These are phyloP conservation scores for Macrosteles quadrilineatus DNA, from an alignment of 1,140 invertebrate species.

Conservation along the genomic window DNA sequence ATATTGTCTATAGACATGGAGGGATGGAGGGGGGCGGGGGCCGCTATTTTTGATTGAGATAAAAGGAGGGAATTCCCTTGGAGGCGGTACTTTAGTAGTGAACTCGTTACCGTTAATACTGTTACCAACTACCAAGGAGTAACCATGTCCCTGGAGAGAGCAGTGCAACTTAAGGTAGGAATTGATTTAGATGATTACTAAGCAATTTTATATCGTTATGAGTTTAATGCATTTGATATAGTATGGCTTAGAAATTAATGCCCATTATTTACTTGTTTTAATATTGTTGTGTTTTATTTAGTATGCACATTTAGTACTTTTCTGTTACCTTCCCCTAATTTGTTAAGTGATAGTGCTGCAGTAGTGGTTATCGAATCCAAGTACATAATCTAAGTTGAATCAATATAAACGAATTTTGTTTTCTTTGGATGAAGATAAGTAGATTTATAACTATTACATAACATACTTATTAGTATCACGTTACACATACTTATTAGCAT, in stretches of 20 bases:
- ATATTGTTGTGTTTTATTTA: neutral
- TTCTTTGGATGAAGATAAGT: no score
- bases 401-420: no score
- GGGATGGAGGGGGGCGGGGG: neutral
- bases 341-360: neutral
- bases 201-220: neutral
- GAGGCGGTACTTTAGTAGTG: neutral
- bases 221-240: neutral
- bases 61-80: neutral
- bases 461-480: no score
- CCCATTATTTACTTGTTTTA: neutral
- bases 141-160: constrained; percentile 74
- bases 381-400: no score
- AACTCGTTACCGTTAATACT: neutral
- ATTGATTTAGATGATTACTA: neutral
- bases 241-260: neutral
- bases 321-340: neutral
- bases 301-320: neutral
- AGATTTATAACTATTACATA: no score
- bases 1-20: no score
- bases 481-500: no score
- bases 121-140: neutral
- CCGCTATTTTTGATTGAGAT: constrained; percentile 5
- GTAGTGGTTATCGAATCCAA: no score
- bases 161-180: constrained; percentile 74